Percentiles rank a stretch among this genome's conserved stretches.
Conservation (phyloP, 2,888 invertebrate species). For the Pandemis cinnamomeana region DNA sequence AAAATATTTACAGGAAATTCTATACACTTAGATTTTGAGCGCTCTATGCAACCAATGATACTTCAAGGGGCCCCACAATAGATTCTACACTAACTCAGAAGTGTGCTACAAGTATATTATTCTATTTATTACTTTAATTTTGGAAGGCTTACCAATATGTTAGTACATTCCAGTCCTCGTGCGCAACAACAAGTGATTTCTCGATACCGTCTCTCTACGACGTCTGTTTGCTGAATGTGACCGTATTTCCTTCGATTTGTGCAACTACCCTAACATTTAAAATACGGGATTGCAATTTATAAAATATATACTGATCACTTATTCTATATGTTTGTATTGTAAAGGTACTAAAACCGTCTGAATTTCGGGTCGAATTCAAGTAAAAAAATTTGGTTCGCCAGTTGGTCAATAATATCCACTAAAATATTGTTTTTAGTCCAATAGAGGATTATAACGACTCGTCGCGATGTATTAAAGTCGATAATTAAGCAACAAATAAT, state of each 20-base stretch:
- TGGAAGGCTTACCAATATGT: slow-evolving; percentile 42
- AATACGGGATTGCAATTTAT: slow-evolving; percentile 14
- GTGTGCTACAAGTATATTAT: background rate
- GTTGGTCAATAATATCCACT: slow-evolving; percentile 24
- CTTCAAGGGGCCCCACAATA: slow-evolving; percentile 8
- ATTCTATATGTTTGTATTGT: slow-evolving; percentile 25
- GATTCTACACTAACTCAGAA: background rate
- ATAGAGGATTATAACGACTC: slow-evolving; percentile 18
- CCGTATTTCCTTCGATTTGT: slow-evolving; percentile 42
- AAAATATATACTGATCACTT: slow-evolving; percentile 17
- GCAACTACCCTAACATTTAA: slow-evolving; percentile 39
- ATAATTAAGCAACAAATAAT: slow-evolving; percentile 36
- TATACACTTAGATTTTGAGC: slow-evolving; percentile 17
- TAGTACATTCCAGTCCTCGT: slow-evolving; percentile 48
- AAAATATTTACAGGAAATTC: slow-evolving; percentile 26
- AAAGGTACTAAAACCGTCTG: slow-evolving; percentile 26
- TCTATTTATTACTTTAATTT: slow-evolving; percentile 22
- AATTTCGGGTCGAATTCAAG: slow-evolving; percentile 14
- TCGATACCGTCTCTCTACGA: slow-evolving; percentile 18
- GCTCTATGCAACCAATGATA: slow-evolving; percentile 11
- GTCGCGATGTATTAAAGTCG: slow-evolving; percentile 12
- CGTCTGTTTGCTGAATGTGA: slow-evolving; percentile 35
- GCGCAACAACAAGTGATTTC: slow-evolving; percentile 52
- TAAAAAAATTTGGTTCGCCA: slow-evolving; percentile 22
- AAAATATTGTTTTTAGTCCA: slow-evolving; percentile 31